These are phyloP conservation scores for Eulithis prunata DNA, from an alignment of 2,888 invertebrate genomes.

Conservation along the genomic window DNA sequence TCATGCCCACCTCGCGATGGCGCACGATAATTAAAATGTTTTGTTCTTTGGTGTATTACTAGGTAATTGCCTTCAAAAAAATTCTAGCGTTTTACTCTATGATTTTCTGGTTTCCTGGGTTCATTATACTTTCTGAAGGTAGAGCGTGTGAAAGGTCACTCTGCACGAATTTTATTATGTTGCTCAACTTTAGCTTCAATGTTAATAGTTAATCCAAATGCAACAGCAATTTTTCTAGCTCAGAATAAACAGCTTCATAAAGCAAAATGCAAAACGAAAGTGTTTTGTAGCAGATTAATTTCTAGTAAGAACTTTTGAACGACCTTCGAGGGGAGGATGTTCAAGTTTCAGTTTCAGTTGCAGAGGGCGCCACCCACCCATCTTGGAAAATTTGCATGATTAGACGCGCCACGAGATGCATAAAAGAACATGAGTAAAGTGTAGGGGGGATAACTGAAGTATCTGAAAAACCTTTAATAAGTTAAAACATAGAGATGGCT, in stretches of 20 bases:
- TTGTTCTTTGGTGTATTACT: constrained; percentile 42
- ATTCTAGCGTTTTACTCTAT: constrained; percentile 11
- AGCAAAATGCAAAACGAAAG: constrained; percentile 69
- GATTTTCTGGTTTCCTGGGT: neutral
- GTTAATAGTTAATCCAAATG: constrained; percentile 14
- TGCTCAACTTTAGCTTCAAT: neutral
- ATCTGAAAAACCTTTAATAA: constrained; percentile 35
- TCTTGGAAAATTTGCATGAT: constrained; percentile 79
- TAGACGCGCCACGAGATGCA: constrained; percentile 69
- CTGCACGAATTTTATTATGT: neutral
- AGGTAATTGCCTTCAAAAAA: constrained; percentile 25
- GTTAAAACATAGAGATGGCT: constrained; percentile 31
- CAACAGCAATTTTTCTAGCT: constrained; percentile 26
- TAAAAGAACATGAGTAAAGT: constrained; percentile 53
- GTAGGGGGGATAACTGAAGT: constrained; percentile 46
- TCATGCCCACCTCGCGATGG: constrained; percentile 69
- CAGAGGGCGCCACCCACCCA: constrained; percentile 65
- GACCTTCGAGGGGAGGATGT: constrained; percentile 77
- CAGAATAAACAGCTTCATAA: constrained; percentile 38
- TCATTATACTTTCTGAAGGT: neutral
- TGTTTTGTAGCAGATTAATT: constrained; percentile 77
- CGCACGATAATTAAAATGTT: constrained; percentile 73
- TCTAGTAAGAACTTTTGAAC: constrained; percentile 77
- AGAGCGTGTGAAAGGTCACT: neutral
- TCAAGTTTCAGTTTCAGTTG: constrained; percentile 76